These are phyloP conservation scores for Ectemnius continuus DNA, from an alignment of 2,888 invertebrate genomes.

Conservation along the genomic window DNA sequence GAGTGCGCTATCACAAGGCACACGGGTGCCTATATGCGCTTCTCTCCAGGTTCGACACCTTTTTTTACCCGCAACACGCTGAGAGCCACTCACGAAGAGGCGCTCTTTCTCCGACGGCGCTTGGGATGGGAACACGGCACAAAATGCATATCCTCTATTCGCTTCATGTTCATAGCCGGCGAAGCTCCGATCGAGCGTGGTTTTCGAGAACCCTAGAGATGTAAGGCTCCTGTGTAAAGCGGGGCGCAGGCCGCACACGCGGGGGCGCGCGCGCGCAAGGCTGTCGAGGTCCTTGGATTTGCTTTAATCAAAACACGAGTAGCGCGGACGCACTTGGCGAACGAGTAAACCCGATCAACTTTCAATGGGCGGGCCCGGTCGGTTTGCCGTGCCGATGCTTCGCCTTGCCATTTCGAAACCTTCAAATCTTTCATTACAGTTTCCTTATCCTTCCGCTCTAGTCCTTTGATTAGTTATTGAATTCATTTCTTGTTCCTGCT, in stretches of 20 bases:
- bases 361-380: slow-evolving; percentile 57
- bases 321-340: slow-evolving; percentile 37
- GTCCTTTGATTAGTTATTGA: background rate
- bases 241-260: slow-evolving; percentile 10
- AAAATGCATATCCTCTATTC: slow-evolving; percentile 75
- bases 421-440: background rate
- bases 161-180: slow-evolving; percentile 63
- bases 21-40: no score
- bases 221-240: background rate
- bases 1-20: no score
- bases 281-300: slow-evolving; percentile 40
- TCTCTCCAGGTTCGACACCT: background rate
- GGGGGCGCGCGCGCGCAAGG: slow-evolving; percentile 26
- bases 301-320: slow-evolving; percentile 67
- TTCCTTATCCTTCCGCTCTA: background rate
- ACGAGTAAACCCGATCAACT: slow-evolving; percentile 46
- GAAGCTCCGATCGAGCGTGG: slow-evolving; percentile 60
- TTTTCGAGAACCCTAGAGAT: background rate
- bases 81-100: slow-evolving; percentile 11
- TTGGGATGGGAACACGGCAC: slow-evolving; percentile 73
- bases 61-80: slow-evolving; percentile 25
- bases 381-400: slow-evolving; percentile 55
- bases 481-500: no score
- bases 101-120: slow-evolving; percentile 47
- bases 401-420: background rate